Conservation (phyloP, 2,888 invertebrate genomes). For the Microplitis manilae region DNA sequence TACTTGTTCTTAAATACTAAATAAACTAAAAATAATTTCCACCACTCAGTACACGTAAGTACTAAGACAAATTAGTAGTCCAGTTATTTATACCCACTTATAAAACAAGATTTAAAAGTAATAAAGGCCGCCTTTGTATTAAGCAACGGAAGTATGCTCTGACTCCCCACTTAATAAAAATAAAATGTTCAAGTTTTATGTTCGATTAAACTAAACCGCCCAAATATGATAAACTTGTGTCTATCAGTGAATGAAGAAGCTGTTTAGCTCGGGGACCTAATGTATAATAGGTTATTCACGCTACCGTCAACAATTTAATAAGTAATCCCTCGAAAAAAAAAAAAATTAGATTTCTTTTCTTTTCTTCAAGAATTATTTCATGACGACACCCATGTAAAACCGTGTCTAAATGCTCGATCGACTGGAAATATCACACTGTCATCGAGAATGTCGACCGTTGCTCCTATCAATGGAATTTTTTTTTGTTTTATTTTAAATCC, state of each 20-base stretch:
- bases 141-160: conserved; percentile 66
- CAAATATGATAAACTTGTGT: too few species aligned
- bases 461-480: neutral
- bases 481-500: neutral
- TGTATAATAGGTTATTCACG: conserved; percentile 20
- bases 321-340: neutral
- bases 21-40: too few species aligned
- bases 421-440: conserved; percentile 52
- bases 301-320: conserved; percentile 11
- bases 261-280: conserved; percentile 35
- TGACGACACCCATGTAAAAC: conserved; percentile 33
- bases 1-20: too few species aligned
- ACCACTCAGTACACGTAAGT: too few species aligned
- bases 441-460: conserved; percentile 31
- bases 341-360: neutral
- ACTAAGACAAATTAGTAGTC: too few species aligned
- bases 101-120: neutral
- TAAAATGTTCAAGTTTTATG: too few species aligned
- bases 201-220: too few species aligned
- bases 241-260: conserved; percentile 47
- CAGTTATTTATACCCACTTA: too few species aligned
- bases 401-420: conserved; percentile 49
- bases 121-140: conserved; percentile 68
- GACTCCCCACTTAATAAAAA: conserved; percentile 52
- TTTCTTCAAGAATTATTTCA: neutral